These are phyloP conservation scores for Eucera pruinosa DNA, from an alignment of 2,888 invertebrate genomes.

Conservation along the genomic window DNA sequence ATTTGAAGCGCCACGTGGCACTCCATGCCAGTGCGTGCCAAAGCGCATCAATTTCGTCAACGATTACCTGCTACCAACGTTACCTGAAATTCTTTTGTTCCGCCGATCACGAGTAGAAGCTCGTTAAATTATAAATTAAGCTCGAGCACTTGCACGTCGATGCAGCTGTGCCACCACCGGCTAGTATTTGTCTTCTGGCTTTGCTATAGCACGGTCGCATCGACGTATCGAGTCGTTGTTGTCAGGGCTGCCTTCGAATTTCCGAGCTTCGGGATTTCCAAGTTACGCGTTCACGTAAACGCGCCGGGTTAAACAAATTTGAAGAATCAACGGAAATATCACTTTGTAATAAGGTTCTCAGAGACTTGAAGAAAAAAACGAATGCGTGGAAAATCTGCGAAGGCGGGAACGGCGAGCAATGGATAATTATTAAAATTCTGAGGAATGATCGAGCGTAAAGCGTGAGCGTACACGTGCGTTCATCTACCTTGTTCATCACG, in stretches of 20 bases:
- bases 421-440: background rate
- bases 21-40: no score
- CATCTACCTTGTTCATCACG: conserved; percentile 33
- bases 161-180: conserved; percentile 44
- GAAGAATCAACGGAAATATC: no score
- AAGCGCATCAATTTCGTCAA: no score
- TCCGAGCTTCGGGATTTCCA: no score
- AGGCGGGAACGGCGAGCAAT: background rate
- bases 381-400: background rate
- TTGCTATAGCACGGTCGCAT: conserved; percentile 69
- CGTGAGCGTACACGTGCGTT: conserved; percentile 47
- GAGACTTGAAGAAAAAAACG: no score
- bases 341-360: no score
- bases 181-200: conserved; percentile 25
- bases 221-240: conserved; percentile 37
- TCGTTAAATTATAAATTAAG: conserved; percentile 23
- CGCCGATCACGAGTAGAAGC: background rate
- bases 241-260: no score
- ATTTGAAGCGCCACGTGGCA: no score
- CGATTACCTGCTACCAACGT: no score
- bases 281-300: no score
- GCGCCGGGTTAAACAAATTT: no score
- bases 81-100: no score
- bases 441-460: conserved; percentile 7
- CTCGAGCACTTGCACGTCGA: conserved; percentile 23